Percentiles rank a stretch among this genome's conserved stretches.
These are phyloP conservation scores for Amaurobius ferox DNA, from an alignment of 2,888 invertebrate species.

Conservation along the genomic window DNA sequence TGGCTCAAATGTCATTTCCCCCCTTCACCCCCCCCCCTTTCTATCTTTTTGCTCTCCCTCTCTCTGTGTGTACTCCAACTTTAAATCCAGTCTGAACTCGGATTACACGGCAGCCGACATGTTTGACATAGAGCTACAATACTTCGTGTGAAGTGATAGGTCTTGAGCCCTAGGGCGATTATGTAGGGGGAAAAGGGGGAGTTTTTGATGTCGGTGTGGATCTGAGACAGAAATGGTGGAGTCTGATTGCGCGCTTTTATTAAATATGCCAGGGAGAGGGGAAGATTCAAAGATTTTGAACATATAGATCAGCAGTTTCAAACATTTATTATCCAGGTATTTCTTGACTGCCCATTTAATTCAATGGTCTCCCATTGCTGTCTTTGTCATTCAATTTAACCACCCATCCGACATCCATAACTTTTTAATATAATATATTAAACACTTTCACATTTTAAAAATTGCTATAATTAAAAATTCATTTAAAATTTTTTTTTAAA, in stretches of 20 bases:
- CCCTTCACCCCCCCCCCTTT: neutral
- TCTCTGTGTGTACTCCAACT: slow-evolving; percentile 44
- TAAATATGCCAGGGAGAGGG: neutral
- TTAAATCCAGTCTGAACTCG: slow-evolving; percentile 49
- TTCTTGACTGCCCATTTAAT: too few species aligned
- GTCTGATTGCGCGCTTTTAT: neutral
- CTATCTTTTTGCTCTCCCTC: neutral
- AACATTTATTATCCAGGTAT: too few species aligned
- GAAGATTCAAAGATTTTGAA: too few species aligned
- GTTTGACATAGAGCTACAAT: slow-evolving; percentile 61
- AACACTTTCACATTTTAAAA: too few species aligned
- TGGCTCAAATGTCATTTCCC: slow-evolving; percentile 23
- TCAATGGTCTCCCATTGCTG: too few species aligned
- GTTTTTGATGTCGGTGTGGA: neutral
- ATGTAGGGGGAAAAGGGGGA: neutral
- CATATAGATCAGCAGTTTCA: too few species aligned
- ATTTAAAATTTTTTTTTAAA: too few species aligned
- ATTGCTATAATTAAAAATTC: too few species aligned
- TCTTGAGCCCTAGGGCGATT: slow-evolving; percentile 45
- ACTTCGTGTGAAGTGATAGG: slow-evolving; percentile 38
- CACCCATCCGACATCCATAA: too few species aligned
- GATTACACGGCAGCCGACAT: slow-evolving; percentile 48
- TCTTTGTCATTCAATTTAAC: too few species aligned
- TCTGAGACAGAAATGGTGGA: neutral
- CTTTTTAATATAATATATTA: too few species aligned